Base-by-base conservation (phyloP, 2,797 vertebrate species). In the Alectoris magna region DNA sequence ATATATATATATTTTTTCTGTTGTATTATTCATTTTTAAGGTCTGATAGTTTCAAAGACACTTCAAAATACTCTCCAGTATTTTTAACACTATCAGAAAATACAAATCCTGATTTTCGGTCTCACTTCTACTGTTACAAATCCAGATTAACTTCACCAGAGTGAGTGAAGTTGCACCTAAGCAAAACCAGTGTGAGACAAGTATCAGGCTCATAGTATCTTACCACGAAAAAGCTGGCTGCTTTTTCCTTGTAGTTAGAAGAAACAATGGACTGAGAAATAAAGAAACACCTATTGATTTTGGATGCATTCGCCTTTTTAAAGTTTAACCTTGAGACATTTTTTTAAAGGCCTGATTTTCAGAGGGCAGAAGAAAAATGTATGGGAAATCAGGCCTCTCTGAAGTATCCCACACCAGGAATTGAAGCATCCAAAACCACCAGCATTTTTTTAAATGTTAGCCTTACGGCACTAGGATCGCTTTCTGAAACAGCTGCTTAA, bases 41-140 rank as follows among this genome's bases (percentile, higher is more conserved):
- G 93, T 89, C 95, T 88, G 86, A 95, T 96, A 96, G 94, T 87
- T 94, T 93, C 83, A 97, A 92, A 97, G 91, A 97, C 84, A 95
- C 77, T 91, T 96, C 87, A 94, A 96, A 96, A 97, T 78, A 96
- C 92, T 81, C 84, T 90, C 78, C 85, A 39, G 84, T 79, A 64
- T 84, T 87, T 90, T 95, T 29, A 89, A 94, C 60, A 77, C 81
- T 89, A 92, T 94, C 95, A 96, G 97, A 97, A 97, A 96, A 89
- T 70, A 89, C n/a, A 92, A 87, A 83, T 85, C 56, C 67, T 92
- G 75, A 81, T 90, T 91, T 93, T 95, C 71, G 81, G 70, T 90
- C 81, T 95, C 87, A 95, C 77, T 62, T 75, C 24, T 39, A 31
- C 38, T 87, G 41, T 81, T 72, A 64, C 27, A 87, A 85, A 86